phyloP scores from a whole-genome alignment of 2,888 invertebrate species.

The Petrolisthes cinctipes region DNA sequence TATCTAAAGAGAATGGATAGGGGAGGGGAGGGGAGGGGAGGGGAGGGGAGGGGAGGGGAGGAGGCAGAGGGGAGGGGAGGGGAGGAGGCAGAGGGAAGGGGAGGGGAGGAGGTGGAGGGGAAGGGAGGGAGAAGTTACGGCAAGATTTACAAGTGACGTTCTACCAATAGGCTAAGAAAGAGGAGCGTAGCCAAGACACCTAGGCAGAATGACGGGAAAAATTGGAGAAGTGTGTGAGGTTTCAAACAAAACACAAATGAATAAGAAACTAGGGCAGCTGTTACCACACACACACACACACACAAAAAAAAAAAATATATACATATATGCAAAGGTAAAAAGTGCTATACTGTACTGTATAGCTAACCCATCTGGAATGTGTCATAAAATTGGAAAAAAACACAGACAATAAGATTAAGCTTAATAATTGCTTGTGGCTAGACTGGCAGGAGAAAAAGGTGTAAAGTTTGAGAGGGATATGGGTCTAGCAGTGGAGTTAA shows the following conservation, averaged over 20 bases:
- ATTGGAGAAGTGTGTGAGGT: background rate
- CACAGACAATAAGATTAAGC: too few species aligned
- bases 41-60: slow-evolving; percentile 1
- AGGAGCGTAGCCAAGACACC: slow-evolving; percentile 21
- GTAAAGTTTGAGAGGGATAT: background rate
- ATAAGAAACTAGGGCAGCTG: background rate
- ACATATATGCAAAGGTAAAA: background rate
- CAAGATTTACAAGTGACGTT: background rate
- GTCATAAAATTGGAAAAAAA: too few species aligned
- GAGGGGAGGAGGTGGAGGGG: background rate
- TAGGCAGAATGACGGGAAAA: background rate
- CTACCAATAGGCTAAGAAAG: background rate
- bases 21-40: background rate
- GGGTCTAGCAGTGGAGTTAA: background rate
- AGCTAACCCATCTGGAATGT: too few species aligned
- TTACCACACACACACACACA: background rate
- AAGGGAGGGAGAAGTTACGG: background rate
- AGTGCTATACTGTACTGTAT: too few species aligned
- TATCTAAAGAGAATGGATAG: background rate
- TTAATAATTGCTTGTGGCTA: background rate
- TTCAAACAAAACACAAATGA: background rate
- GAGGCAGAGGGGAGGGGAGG: background rate
- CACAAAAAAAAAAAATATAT: background rate
- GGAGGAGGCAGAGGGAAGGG: slow-evolving; percentile 15
- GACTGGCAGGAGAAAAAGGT: background rate